A percentile compares a stretch with the other conserved stretches of the same genome.
phyloP scores from a whole-genome alignment of 2,113 vertebrate species.

The Carettochelys insculpta region DNA sequence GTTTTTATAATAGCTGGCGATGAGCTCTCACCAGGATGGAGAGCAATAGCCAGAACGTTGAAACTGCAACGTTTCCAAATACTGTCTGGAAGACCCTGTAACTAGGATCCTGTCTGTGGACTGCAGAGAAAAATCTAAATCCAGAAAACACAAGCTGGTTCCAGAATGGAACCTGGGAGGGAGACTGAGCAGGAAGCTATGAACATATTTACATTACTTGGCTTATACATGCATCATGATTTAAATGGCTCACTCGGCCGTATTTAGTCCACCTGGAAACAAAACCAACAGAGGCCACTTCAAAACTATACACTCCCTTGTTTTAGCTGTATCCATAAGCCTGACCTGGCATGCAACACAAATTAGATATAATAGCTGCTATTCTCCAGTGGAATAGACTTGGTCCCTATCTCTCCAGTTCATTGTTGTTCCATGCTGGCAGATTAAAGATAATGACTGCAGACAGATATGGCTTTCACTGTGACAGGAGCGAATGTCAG shows the following conservation, averaged over 20 bases:
- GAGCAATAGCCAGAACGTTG: not conserved
- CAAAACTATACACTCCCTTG: constrained; percentile 30
- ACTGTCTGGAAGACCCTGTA: not conserved
- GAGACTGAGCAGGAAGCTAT: not conserved
- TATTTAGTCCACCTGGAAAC: not conserved
- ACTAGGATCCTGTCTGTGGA: fast-evolving
- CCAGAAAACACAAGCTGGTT: fast-evolving
- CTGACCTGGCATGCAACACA: constrained; percentile 40
- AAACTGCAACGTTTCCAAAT: not conserved
- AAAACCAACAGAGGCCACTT: not conserved
- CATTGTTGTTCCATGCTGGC: constrained; percentile 42
- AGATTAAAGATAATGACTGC: constrained; percentile 59
- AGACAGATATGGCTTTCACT: constrained; percentile 26
- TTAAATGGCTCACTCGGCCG: not conserved
- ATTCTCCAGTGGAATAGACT: constrained; percentile 9
- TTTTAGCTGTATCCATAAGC: constrained; percentile 26
- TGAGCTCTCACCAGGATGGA: fast-evolving
- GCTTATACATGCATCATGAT: not conserved
- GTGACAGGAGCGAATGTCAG: constrained; percentile 17
- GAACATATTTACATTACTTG: not conserved
- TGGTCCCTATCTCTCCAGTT: constrained; percentile 19
- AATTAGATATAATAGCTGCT: constrained; percentile 35
- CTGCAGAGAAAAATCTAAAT: not conserved
- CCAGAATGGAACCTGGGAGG: not conserved
- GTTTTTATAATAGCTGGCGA: not conserved